Conservation (phyloP, 2,888 invertebrate species). For the Baronia brevicornis region DNA sequence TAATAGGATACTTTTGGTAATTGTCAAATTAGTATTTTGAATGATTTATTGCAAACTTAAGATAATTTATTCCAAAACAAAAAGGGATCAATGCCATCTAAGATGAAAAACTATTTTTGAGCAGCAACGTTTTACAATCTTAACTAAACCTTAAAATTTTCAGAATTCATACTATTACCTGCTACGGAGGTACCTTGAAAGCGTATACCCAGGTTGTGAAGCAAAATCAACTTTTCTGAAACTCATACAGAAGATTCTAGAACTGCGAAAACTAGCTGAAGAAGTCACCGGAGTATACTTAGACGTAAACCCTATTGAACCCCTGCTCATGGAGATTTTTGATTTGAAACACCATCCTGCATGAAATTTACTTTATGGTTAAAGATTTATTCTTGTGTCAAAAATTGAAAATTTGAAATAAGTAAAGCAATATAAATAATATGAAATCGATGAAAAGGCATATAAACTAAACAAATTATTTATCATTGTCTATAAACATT, state of each 20-base stretch:
- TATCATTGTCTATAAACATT: no score
- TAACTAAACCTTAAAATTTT: slow-evolving; percentile 29
- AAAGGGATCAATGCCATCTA: no score
- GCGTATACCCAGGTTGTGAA: slow-evolving; percentile 88
- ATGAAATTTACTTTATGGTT: slow-evolving; percentile 27
- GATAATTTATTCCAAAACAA: no score
- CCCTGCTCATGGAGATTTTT: slow-evolving; percentile 95
- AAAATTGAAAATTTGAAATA: no score
- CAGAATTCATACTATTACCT: slow-evolving; percentile 94
- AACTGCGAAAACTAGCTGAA: slow-evolving; percentile 90
- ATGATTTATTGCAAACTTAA: no score
- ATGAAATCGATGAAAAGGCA: no score
- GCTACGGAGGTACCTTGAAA: slow-evolving; percentile 88
- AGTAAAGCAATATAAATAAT: no score
- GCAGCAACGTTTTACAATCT: no score
- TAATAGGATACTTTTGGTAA: no score
- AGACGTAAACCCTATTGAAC: slow-evolving; percentile 96
- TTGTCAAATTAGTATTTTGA: no score
- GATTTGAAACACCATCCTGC: slow-evolving; percentile 84
- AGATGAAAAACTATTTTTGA: no score
- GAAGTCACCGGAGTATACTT: slow-evolving; percentile 94
- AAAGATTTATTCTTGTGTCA: slow-evolving; percentile 11
- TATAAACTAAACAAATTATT: no score
- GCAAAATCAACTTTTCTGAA: slow-evolving; percentile 91
- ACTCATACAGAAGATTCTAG: slow-evolving; percentile 92